phyloP scores from a whole-genome alignment of 2,113 vertebrate species.

The Corythornis cristatus region DNA sequence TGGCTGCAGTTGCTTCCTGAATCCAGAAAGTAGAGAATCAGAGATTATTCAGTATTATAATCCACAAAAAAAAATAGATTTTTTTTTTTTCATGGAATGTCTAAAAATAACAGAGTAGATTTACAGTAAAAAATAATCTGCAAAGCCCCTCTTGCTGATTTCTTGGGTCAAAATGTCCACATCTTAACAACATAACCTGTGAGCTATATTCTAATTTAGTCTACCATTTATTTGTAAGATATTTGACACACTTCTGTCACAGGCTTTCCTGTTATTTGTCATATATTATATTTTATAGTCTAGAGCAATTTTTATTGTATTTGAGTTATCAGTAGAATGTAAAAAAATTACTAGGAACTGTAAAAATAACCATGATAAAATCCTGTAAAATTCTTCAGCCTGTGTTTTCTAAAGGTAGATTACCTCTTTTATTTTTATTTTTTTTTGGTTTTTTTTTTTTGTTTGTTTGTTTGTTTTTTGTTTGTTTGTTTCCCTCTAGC shows the following conservation, averaged over 20 bases:
- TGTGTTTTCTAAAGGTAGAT: neutral
- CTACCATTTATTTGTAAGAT: neutral
- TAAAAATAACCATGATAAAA: neutral
- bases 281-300: neutral
- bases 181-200: neutral
- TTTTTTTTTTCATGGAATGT: neutral
- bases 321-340: neutral
- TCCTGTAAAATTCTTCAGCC: neutral
- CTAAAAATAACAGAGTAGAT: neutral
- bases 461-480: no score
- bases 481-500: neutral
- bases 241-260: neutral
- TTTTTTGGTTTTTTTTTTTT: neutral
- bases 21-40: neutral
- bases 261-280: neutral
- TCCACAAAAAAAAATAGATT: neutral
- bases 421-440: fast-evolving
- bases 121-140: neutral
- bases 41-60: neutral
- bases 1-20: neutral
- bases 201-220: neutral
- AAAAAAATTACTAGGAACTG: neutral
- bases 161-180: neutral
- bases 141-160: neutral
- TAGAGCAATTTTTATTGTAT: neutral